Base-by-base conservation (phyloP, 2,888 invertebrate genomes). In the Busseola fusca region DNA sequence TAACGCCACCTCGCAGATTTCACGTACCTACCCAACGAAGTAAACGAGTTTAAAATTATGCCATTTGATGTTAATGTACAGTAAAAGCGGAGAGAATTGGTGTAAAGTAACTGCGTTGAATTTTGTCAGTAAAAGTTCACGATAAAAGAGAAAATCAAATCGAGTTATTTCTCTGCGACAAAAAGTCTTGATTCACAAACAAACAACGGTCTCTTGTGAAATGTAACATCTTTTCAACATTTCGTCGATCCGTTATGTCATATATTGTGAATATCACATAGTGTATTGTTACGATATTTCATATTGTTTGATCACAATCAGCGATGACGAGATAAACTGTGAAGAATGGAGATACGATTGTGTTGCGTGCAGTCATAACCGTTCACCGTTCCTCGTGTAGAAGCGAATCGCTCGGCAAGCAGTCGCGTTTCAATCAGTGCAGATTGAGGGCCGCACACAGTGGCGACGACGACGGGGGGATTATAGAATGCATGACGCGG, bases 401-500 rank as follows among this genome's bases (percentile, higher is more conserved):
- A 86, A 87, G 84, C 85, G 85, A 91, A 92, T 86, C 85, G 93
- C 93, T 84, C 84, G 75, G 89, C 88, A 88, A 92, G 93, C 93
- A 92, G 90, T 87, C 87, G 87, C 91, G 90, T 91, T 93, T 93
- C 94, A 94, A 94, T 94, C 94, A 93, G 91, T 87, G 81, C 87
- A 91, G 92, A 94, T 93, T 93, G 93, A 91, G 91, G 90, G 77
- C 84, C 81, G 86, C 84, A 81, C 86, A 84, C 88, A 86, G 86
- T 86, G 83, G 84, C 84, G 83, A 81, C 81, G 83, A 81, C 81
- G 34, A 34, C 34, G 83, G 81, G 83, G 88, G 86, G 88, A 91
- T 91, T 90, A 91, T 91, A 91, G 92, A 92, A 92, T 90, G 92
- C 93, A 94, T 94, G 94, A 94, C 92, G 90, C 89, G 87, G 94